These are phyloP conservation scores for Polylopha cassiicola DNA, from an alignment of 2,888 invertebrate genomes.

Conservation along the genomic window DNA sequence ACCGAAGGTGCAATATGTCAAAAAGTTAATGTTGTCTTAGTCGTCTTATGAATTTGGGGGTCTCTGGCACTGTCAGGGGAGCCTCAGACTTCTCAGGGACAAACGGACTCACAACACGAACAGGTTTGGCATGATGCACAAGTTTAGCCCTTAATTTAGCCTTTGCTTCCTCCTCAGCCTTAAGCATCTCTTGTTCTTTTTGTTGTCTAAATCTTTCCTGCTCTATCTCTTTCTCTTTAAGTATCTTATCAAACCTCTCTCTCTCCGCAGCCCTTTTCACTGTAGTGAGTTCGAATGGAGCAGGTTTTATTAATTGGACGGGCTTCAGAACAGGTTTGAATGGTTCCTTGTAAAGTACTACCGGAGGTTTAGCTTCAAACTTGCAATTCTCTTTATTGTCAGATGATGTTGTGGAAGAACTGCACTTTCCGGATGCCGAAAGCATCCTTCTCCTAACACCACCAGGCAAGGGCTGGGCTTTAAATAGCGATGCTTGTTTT, in stretches of 20 bases:
- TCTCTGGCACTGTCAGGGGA: conserved; percentile 79
- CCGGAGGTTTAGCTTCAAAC: conserved; percentile 80
- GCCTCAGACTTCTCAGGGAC: conserved; percentile 68
- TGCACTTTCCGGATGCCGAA: conserved; percentile 40
- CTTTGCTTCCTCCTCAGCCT: conserved; percentile 70
- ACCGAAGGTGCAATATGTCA: conserved; percentile 19
- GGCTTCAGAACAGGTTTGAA: conserved; percentile 78
- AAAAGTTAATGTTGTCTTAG: conserved; percentile 41
- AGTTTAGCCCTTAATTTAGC: conserved; percentile 73
- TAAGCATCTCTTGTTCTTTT: conserved; percentile 51
- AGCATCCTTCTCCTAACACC: conserved; percentile 61
- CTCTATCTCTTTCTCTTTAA: conserved; percentile 75
- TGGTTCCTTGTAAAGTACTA: conserved; percentile 80
- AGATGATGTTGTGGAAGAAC: conserved; percentile 51
- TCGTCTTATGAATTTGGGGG: conserved; percentile 75
- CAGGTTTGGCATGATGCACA: conserved; percentile 80
- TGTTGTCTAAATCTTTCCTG: conserved; percentile 56
- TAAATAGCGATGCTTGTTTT: conserved; percentile 80
- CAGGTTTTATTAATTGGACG: conserved; percentile 56
- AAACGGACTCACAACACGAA: conserved; percentile 70
- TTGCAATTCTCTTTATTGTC: conserved; percentile 67
- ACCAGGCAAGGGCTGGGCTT: conserved; percentile 82
- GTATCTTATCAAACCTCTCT: conserved; percentile 74
- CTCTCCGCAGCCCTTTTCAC: conserved; percentile 80
- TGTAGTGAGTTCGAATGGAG: conserved; percentile 79